phyloP scores from a whole-genome alignment of 1,140 invertebrate genomes.

The Kradibia gibbosae region DNA sequence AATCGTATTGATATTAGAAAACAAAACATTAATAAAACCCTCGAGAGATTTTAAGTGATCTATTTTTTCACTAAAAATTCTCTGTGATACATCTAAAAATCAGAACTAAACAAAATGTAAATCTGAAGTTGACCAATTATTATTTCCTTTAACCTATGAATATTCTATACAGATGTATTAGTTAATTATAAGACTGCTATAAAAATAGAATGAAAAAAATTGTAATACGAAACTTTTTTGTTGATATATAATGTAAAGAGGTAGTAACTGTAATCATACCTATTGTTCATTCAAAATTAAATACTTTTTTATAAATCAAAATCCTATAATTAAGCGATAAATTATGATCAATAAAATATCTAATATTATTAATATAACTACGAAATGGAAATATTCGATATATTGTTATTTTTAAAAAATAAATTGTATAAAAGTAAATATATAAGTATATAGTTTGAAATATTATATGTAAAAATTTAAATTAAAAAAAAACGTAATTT shows the following conservation, averaged over 20 bases:
- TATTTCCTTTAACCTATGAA: neutral
- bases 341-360: neutral
- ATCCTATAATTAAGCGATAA: neutral
- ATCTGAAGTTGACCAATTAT: neutral
- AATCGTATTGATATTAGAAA: neutral
- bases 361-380: neutral
- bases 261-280: neutral
- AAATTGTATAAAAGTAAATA: too few relatives aligned
- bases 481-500: too few relatives aligned
- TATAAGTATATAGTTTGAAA: too few relatives aligned
- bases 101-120: neutral
- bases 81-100: neutral
- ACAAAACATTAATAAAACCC: neutral
- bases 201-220: too few relatives aligned
- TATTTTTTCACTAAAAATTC: neutral
- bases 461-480: too few relatives aligned
- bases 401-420: too few relatives aligned
- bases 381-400: neutral
- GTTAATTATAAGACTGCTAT: too few relatives aligned
- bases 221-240: too few relatives aligned
- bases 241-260: too few relatives aligned
- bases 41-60: neutral
- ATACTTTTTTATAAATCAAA: slow-evolving; percentile 3
- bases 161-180: neutral
- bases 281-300: neutral